Percentiles rank a stretch among this genome's conserved stretches.
Evolutionary conservation across 2,797 vertebrate genomes (phyloP).

Genomic region (Tiaroga cobitis): DNA sequence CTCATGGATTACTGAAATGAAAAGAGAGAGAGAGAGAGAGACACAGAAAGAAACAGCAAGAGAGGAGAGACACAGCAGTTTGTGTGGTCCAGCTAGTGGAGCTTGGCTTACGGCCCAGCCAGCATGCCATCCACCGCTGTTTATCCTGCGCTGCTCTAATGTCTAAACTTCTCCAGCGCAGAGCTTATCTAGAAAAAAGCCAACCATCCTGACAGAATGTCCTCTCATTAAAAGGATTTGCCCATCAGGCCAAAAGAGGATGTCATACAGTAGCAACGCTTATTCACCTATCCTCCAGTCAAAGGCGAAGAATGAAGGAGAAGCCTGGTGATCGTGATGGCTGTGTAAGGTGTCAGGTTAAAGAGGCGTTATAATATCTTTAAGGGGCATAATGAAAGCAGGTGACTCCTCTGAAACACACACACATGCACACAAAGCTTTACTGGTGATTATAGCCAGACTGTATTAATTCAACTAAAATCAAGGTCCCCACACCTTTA

Average conservation of each 20-base stretch:
- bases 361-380: background rate
- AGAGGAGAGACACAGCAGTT: slow-evolving; percentile 12
- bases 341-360: slow-evolving; percentile 1
- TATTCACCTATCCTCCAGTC: slow-evolving; percentile 25
- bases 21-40: background rate
- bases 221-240: slow-evolving; percentile 57
- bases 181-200: slow-evolving; percentile 33
- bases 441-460: background rate
- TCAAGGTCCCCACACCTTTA: background rate
- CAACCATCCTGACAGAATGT: slow-evolving; percentile 52
- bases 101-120: slow-evolving; percentile 11
- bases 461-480: slow-evolving; percentile 3
- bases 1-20: background rate
- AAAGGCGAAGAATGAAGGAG: background rate
- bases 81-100: slow-evolving; percentile 30
- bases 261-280: slow-evolving; percentile 47
- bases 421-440: background rate
- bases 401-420: slow-evolving; percentile 17
- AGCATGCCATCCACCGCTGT: slow-evolving; percentile 23
- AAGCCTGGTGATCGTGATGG: slow-evolving; percentile 9
- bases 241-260: slow-evolving; percentile 43
- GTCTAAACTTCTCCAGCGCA: slow-evolving; percentile 36
- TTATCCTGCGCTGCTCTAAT: slow-evolving; percentile 30
- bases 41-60: background rate
- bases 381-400: background rate